These are phyloP conservation scores for Dendrolimus punctatus DNA, from an alignment of 1,140 invertebrate genomes.

Conservation along the genomic window DNA sequence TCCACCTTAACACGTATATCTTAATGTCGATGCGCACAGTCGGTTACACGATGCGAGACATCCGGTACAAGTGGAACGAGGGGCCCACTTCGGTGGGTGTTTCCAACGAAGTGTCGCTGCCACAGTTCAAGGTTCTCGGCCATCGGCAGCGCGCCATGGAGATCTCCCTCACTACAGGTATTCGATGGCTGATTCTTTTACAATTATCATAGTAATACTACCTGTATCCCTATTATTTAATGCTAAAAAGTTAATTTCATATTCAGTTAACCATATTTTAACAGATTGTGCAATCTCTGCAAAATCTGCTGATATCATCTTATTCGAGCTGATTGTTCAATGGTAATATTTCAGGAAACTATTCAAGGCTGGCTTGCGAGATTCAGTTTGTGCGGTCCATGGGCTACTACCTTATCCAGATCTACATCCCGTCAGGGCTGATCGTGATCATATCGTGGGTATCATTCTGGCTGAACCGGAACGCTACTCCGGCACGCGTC, in stretches of 20 bases:
- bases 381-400: conserved; percentile 98
- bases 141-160: conserved; percentile 92
- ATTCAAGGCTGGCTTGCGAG: conserved; percentile 96
- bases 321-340: background rate
- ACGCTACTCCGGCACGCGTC: conserved; percentile 96
- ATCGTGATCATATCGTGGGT: conserved; percentile 99
- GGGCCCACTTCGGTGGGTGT: conserved; percentile 93
- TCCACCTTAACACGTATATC: conserved; percentile 1
- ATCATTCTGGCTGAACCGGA: conserved; percentile 93
- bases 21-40: conserved; percentile 77
- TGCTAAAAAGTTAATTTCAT: too few species aligned
- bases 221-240: too few species aligned
- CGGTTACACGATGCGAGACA: conserved; percentile 97
- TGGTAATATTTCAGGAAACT: conserved; percentile 84
- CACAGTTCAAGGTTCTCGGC: conserved; percentile 94
- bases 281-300: background rate
- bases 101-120: conserved; percentile 92
- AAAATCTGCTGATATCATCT: background rate
- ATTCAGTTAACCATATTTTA: too few species aligned
- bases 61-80: conserved; percentile 96
- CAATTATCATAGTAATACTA: too few species aligned
- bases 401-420: conserved; percentile 99
- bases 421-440: conserved; percentile 98
- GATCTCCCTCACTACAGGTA: conserved; percentile 91
- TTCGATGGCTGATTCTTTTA: conserved; percentile 40